These are phyloP conservation scores for Mycteria americana DNA, from an alignment of 2,797 vertebrate genomes.

Conservation along the genomic window DNA sequence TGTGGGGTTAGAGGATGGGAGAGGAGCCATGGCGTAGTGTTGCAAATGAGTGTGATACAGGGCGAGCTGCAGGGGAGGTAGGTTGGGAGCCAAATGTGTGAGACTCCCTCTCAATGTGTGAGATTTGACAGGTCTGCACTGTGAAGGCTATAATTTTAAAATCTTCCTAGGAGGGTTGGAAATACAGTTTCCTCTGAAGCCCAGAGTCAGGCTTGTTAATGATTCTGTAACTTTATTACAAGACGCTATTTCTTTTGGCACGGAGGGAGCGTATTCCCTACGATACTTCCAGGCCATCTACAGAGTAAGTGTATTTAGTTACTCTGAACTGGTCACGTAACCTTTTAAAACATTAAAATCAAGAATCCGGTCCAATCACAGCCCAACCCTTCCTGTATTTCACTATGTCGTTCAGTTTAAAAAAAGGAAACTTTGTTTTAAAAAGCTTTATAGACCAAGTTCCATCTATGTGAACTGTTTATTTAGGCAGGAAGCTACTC, in stretches of 20 bases:
- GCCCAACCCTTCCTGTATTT: conserved; percentile 62
- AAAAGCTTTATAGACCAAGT: conserved; percentile 13
- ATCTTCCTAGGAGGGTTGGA: conserved; percentile 27
- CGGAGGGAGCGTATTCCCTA: not conserved
- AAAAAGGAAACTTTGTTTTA: conserved; percentile 29
- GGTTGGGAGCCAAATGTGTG: not conserved
- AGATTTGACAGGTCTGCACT: conserved; percentile 1
- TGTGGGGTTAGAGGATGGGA: not conserved
- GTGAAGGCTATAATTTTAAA: conserved; percentile 20
- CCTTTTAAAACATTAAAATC: conserved; percentile 24
- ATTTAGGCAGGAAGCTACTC: conserved; percentile 48
- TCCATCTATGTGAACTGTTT: not conserved
- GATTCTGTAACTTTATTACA: conserved; percentile 25
- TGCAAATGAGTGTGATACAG: not conserved
- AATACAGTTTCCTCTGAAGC: conserved; percentile 12
- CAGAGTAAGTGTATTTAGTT: not conserved
- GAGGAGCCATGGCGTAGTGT: not conserved
- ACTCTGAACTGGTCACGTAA: conserved; percentile 29
- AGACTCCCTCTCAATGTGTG: not conserved
- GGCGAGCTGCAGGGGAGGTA: not conserved
- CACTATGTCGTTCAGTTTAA: not conserved
- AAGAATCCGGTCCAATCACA: conserved; percentile 5
- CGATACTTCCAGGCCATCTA: not conserved
- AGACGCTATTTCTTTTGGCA: not conserved
- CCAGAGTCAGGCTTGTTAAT: conserved; percentile 19